phyloP scores from a whole-genome alignment of 2,113 vertebrate species.

The Phycodurus eques region DNA sequence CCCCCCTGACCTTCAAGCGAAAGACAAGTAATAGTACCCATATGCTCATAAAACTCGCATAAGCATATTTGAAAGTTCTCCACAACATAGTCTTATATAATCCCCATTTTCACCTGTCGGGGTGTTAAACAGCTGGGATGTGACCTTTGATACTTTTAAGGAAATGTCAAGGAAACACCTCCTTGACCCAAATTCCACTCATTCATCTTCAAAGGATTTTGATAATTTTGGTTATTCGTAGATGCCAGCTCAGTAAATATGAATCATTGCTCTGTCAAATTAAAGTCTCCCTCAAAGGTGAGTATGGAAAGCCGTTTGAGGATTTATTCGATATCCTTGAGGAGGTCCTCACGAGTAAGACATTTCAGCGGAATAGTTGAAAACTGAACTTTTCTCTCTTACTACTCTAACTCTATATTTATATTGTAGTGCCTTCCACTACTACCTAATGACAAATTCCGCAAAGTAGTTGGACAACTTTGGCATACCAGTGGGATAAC shows the following conservation, averaged over 20 bases:
- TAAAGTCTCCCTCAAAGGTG: too few species aligned
- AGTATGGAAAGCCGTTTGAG: too few species aligned
- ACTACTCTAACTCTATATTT: too few species aligned
- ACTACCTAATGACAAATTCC: too few species aligned
- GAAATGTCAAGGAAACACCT: neutral
- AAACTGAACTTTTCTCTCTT: too few species aligned
- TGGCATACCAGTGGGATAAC: too few species aligned
- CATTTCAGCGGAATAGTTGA: too few species aligned
- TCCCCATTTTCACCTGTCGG: neutral
- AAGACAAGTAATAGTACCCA: slow-evolving; percentile 1
- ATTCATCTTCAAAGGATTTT: neutral
- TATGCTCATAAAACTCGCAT: slow-evolving; percentile 1
- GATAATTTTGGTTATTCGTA: neutral
- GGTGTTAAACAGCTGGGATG: neutral
- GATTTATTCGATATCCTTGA: too few species aligned
- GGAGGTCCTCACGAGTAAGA: too few species aligned
- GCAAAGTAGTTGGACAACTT: too few species aligned
- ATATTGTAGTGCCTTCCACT: too few species aligned
- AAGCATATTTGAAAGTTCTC: neutral
- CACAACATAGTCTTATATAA: neutral
- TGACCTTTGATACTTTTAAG: neutral
- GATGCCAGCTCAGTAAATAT: neutral
- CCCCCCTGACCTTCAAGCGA: neutral
- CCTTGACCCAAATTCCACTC: neutral
- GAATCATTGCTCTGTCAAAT: neutral